Evolutionary conservation across 1,140 invertebrate species (phyloP).

Genomic region (Archivesica marissinica): DNA sequence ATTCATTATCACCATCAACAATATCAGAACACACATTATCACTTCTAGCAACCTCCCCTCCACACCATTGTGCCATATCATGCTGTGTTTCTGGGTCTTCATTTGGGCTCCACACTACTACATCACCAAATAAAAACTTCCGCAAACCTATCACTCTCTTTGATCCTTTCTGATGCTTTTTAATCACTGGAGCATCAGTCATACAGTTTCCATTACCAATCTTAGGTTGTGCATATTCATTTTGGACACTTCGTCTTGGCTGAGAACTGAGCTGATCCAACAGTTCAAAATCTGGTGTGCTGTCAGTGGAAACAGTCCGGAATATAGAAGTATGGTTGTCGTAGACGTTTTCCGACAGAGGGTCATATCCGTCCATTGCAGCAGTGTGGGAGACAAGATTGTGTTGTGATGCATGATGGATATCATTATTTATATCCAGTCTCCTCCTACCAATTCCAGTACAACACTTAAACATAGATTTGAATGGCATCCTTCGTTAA

Average conservation of each 20-base stretch:
- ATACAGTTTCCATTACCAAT: neutral
- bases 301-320: constrained; percentile 19
- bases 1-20: neutral
- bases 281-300: neutral
- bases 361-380: constrained; percentile 12
- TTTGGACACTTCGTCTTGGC: constrained; percentile 13
- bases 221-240: constrained; percentile 17
- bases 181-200: neutral
- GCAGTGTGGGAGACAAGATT: constrained; percentile 10
- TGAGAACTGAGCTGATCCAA: constrained; percentile 8
- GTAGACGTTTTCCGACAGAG: constrained; percentile 3
- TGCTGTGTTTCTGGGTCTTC: neutral
- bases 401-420: neutral
- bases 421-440: neutral
- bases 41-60: constrained; percentile 1
- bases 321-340: constrained; percentile 34
- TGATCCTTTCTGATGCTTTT: neutral
- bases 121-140: constrained; percentile 1
- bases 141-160: constrained; percentile 8
- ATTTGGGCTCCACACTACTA: constrained; percentile 5
- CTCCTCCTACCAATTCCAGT: neutral
- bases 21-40: neutral
- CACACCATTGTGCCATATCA: neutral
- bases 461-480: constrained; percentile 26
- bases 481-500: constrained; percentile 26